These are phyloP conservation scores for Sphaerodactylus townsendi DNA, from an alignment of 2,113 vertebrate species.

Conservation along the genomic window DNA sequence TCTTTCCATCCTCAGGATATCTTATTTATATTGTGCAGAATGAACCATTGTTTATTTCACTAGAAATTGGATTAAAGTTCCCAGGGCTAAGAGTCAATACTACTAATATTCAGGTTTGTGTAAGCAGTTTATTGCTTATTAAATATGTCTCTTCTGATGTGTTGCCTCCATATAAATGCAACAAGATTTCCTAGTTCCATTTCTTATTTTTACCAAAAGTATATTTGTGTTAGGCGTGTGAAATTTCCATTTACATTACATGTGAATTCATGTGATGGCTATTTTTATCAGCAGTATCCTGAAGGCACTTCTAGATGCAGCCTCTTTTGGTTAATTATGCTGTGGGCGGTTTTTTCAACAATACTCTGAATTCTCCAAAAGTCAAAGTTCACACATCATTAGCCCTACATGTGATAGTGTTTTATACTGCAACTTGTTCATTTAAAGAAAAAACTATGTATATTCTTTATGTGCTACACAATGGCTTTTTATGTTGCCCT, in stretches of 20 bases:
- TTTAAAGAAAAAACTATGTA: neutral
- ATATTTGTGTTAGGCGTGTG: no score
- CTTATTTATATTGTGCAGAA: no score
- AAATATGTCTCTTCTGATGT: no score
- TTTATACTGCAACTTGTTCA: slow-evolving; percentile 3
- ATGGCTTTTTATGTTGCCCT: neutral
- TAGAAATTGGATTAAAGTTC: neutral
- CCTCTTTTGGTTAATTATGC: slow-evolving; percentile 36
- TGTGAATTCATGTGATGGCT: slow-evolving; percentile 58
- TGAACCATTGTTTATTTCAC: neutral
- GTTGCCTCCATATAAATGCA: no score
- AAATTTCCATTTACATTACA: slow-evolving; percentile 40
- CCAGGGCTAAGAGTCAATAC: neutral
- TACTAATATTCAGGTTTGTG: neutral
- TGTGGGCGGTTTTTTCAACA: slow-evolving; percentile 30
- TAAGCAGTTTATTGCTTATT: neutral
- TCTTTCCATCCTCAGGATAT: no score
- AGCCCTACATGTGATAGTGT: slow-evolving; percentile 39
- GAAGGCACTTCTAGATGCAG: slow-evolving; percentile 41
- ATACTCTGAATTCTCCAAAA: slow-evolving; percentile 28
- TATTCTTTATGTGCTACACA: neutral
- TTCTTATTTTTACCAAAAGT: neutral
- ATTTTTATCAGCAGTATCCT: slow-evolving; percentile 42
- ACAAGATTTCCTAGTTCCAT: neutral
- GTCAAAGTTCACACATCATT: slow-evolving; percentile 13